phyloP scores from a whole-genome alignment of 1,140 invertebrate species.

The Drosophila mojavensis region DNA sequence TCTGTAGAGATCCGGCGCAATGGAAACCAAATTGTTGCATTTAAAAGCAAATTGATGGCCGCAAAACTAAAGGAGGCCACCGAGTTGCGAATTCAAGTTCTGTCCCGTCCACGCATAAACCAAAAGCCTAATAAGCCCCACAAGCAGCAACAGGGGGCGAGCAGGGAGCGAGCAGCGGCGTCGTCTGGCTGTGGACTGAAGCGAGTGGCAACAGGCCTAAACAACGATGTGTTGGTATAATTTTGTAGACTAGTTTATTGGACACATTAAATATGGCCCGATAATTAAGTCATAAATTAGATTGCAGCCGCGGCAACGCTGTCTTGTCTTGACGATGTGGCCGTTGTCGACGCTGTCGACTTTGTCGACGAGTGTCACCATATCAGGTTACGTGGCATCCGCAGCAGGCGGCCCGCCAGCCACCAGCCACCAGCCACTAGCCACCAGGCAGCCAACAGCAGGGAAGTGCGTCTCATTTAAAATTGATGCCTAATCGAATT shows the following conservation, averaged over 20 bases:
- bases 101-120: conserved; percentile 65
- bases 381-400: conserved; percentile 80
- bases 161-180: not conserved
- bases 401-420: conserved; percentile 63
- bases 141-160: conserved; percentile 9
- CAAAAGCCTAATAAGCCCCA: conserved; percentile 55
- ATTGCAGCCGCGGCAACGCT: conserved; percentile 66
- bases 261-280: conserved; percentile 84
- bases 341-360: conserved; percentile 50
- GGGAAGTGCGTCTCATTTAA: conserved; percentile 78
- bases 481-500: conserved; percentile 83
- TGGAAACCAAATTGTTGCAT: conserved; percentile 80
- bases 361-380: conserved; percentile 76
- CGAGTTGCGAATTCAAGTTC: conserved; percentile 71
- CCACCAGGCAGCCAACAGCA: conserved; percentile 5
- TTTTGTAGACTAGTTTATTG: conserved; percentile 84
- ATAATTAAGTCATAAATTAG: conserved; percentile 84
- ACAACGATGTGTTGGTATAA: conserved; percentile 83
- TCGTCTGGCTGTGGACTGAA: no score
- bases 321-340: conserved; percentile 7
- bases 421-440: not conserved
- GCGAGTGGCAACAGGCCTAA: conserved; percentile 53
- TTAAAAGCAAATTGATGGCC: conserved; percentile 84
- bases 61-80: conserved; percentile 80
- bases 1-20: conserved; percentile 50